Percentiles rank a stretch among this genome's conserved stretches.
Conservation (phyloP, 2,113 vertebrate species). For the Lathamus discolor region DNA sequence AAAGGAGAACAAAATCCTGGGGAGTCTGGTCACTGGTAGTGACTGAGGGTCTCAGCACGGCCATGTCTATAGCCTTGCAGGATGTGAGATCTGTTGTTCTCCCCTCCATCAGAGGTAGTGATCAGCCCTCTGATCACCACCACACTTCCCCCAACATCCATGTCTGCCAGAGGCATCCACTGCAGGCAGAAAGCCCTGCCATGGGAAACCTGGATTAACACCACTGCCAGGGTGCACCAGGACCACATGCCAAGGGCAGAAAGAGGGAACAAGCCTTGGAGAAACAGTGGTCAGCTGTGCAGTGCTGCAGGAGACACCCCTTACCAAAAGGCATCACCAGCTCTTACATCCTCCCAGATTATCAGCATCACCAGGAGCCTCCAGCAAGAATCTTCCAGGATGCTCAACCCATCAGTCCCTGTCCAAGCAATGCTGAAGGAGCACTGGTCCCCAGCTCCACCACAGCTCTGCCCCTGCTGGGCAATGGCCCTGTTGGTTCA, state of each 20-base stretch:
- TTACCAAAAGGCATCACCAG: background rate
- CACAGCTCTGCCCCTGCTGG: background rate
- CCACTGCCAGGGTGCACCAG: background rate
- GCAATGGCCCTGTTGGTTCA: background rate
- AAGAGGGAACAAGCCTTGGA: background rate
- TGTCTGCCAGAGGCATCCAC: background rate
- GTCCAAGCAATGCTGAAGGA: background rate
- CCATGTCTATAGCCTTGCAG: background rate
- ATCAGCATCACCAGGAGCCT: background rate
- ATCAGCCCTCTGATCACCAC: background rate
- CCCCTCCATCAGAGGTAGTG: background rate
- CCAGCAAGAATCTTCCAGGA: background rate
- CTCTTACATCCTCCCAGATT: background rate
- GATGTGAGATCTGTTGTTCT: background rate
- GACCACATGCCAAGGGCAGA: background rate
- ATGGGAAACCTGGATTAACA: rapidly evolving
- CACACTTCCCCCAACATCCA: background rate
- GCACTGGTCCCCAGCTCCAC: background rate
- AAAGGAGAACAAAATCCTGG: background rate
- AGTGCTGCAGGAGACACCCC: background rate
- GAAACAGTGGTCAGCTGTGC: background rate
- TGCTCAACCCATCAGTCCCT: background rate
- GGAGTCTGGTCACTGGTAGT: background rate
- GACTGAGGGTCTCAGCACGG: background rate
- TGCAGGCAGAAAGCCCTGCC: background rate